Evolutionary conservation across 2,888 invertebrate species (phyloP), one percentile per base, ranked within the genome.

Genomic region (Saturnia japonica): DNA sequence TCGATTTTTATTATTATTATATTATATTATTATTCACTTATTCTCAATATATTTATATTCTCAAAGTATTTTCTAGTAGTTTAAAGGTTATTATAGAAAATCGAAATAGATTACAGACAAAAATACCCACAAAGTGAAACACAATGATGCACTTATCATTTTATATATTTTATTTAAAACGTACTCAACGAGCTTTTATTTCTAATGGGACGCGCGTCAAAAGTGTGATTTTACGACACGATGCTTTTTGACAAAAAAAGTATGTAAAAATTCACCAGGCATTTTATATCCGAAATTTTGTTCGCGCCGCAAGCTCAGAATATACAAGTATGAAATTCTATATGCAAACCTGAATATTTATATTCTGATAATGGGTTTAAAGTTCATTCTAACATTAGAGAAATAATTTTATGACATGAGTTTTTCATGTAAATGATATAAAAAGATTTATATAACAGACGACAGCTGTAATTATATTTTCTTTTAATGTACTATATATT

Each of bases 121-220:
- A 40, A 16, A 64, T 4, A 1, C n/a, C 9, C 40, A 64, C 40
- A 40, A 8, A 34, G 2, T 40, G 12, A n/a, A 40, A 16, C 16
- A 22, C 62, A 64, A 64, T 19, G 6, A 28, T 60, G 34, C 7
- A 19, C 9, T 34, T 64, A 40, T 19, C 0, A 0, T 40, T 64
- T n/a, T 64, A 2, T 40, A 40, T n/a, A 6, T 19, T 34, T 64
- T 64, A 34, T 4, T 51, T 19, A 64, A 68, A 71, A 71, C 68
- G 16, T 51, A 25, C 42, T 51, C 68, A 47, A 25, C 34, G 28
- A 47, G 51, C 25, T 68, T 71, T 71, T 68, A 62, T 68, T 68
- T 45, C 34, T 60, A 43, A 42, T 28, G 34, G 47, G 45, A 54
- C 22, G n/a, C 60, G 40, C 47, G 68, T 64, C 47, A 47, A 68